Conservation (phyloP, 2,888 invertebrate species). For the Hemithea aestivaria region DNA sequence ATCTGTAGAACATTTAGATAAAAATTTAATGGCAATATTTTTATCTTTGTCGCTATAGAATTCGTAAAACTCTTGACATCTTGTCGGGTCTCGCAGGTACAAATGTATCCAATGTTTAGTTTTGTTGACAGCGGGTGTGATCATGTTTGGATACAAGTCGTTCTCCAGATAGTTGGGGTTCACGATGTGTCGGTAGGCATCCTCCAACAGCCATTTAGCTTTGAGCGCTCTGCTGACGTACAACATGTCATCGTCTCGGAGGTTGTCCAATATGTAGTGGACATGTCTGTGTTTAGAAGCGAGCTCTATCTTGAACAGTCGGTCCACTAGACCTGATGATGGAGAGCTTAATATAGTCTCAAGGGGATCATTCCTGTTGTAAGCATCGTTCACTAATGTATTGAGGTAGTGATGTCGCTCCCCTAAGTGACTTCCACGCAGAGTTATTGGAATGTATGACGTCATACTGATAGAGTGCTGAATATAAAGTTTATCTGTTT, state of each 20-base stretch:
- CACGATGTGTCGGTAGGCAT: conserved; percentile 20
- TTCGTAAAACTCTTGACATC: conserved; percentile 48
- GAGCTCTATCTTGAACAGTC: conserved; percentile 30
- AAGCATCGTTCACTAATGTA: conserved; percentile 17
- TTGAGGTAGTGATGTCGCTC: conserved; percentile 33
- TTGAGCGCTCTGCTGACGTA: conserved; percentile 29
- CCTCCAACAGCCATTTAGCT: conserved; percentile 26
- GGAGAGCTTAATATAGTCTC: conserved; percentile 7
- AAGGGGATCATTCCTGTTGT: conserved; percentile 10
- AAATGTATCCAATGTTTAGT: conserved; percentile 26
- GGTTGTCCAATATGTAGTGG: conserved; percentile 18
- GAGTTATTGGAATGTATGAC: conserved; percentile 13
- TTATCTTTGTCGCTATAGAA: conserved; percentile 39
- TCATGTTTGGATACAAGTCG: conserved; percentile 28
- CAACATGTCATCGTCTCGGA: conserved; percentile 28
- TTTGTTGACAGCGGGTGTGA: conserved; percentile 26
- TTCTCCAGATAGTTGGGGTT: conserved; percentile 26
- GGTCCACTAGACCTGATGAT: conserved; percentile 23
- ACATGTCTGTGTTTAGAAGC: conserved; percentile 23
- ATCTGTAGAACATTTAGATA: conserved; percentile 40
- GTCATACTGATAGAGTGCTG: conserved; percentile 1
- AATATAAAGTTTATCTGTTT: too few species aligned
- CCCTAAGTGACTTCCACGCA: conserved; percentile 27
- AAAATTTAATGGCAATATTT: conserved; percentile 42
- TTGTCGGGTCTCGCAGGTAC: conserved; percentile 30